phyloP scores from a whole-genome alignment of 2,797 vertebrate species.

The Muscicapa comitata region DNA sequence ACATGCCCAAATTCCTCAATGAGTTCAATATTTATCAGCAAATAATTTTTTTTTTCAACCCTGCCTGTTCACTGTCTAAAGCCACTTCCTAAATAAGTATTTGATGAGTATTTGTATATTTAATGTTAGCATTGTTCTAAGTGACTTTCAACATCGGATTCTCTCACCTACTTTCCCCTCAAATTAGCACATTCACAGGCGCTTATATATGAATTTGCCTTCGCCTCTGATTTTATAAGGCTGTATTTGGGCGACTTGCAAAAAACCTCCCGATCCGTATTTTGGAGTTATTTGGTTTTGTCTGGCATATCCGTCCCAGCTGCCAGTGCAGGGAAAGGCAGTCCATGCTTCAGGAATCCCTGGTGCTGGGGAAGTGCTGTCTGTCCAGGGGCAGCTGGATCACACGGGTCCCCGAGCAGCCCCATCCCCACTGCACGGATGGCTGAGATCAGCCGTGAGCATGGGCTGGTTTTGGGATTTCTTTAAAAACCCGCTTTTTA shows the following conservation, averaged over 20 bases:
- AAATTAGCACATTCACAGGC: not conserved
- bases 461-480: not conserved
- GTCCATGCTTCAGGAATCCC: not conserved
- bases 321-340: not conserved
- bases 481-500: not conserved
- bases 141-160: not conserved
- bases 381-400: accelerated
- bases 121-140: constrained; percentile 18
- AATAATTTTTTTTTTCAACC: not conserved
- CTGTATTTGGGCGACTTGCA: not conserved
- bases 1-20: not conserved
- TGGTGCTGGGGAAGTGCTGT: not conserved
- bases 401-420: accelerated
- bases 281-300: not conserved
- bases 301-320: not conserved
- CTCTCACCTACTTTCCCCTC: not conserved
- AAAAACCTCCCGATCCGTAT: accelerated
- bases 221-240: not conserved
- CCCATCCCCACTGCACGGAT: accelerated
- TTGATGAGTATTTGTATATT: constrained; percentile 34
- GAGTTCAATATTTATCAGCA: constrained; percentile 14
- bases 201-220: not conserved
- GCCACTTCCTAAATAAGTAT: constrained; percentile 6
- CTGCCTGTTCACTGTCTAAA: not conserved
- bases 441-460: not conserved